Evolutionary conservation across 1,140 invertebrate species (phyloP).

Genomic region (Glossosoma conforme): DNA sequence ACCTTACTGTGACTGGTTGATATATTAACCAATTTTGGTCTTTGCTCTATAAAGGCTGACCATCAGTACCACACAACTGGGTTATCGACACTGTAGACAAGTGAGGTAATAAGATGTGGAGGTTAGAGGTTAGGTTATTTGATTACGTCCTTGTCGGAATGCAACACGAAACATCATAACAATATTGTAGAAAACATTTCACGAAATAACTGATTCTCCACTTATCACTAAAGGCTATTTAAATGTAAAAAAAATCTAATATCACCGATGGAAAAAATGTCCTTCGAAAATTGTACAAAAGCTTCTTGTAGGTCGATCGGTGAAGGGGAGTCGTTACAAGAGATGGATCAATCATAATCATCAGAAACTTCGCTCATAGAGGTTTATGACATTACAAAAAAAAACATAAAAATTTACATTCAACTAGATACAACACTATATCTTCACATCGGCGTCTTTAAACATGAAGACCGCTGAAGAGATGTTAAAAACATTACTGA

Average conservation of each 20-base stretch:
- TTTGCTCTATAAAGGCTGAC: too few relatives aligned
- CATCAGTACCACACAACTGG: too few relatives aligned
- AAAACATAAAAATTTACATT: slow-evolving; percentile 1
- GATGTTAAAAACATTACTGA: background rate
- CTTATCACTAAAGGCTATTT: background rate
- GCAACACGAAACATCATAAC: too few relatives aligned
- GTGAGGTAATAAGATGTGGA: too few relatives aligned
- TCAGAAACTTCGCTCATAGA: background rate
- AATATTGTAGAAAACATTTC: too few relatives aligned
- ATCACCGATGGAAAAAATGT: background rate
- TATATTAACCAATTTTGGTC: too few relatives aligned
- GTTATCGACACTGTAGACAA: too few relatives aligned
- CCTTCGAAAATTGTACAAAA: background rate
- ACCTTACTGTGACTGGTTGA: too few relatives aligned
- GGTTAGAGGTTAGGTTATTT: too few relatives aligned
- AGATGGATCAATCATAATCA: background rate
- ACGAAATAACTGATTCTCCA: background rate
- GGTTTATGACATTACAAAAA: background rate
- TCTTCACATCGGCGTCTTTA: background rate
- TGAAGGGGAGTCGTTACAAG: background rate
- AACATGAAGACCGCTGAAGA: background rate
- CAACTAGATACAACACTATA: background rate
- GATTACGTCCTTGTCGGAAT: too few relatives aligned
- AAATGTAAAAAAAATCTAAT: background rate
- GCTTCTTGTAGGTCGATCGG: background rate